A percentile compares a stretch with the other conserved stretches of the same genome.
phyloP scores from a whole-genome alignment of 2,113 vertebrate species.

The Collichthys lucidus region DNA sequence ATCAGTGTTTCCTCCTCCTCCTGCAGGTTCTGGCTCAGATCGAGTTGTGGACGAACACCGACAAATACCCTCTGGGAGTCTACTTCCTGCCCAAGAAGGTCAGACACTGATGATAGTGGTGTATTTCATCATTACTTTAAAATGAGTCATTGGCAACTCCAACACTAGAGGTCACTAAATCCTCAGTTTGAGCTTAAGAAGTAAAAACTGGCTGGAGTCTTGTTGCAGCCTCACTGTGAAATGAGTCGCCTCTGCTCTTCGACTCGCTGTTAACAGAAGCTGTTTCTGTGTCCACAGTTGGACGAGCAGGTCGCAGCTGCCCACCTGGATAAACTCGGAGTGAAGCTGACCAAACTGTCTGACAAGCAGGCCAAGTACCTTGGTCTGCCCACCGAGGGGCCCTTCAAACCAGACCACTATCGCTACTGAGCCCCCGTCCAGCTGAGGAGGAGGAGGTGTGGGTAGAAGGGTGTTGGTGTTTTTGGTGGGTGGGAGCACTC shows the following conservation, averaged over 20 bases:
- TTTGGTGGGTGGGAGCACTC: constrained; percentile 7
- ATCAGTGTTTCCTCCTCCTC: fast-evolving
- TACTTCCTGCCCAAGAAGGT: constrained; percentile 99
- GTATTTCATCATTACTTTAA: neutral
- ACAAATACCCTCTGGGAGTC: constrained; percentile 92
- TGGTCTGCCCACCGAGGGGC: constrained; percentile 89
- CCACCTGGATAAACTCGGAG: constrained; percentile 94
- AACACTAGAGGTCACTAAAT: no score
- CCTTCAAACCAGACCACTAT: constrained; percentile 98
- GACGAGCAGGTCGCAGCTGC: constrained; percentile 97
- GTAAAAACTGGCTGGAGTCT: no score
- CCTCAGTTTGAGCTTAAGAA: no score
- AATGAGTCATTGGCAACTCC: no score
- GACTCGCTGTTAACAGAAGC: neutral
- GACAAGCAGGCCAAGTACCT: constrained; percentile 95
- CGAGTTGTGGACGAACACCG: constrained; percentile 93
- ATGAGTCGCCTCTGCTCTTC: no score
- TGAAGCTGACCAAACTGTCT: constrained; percentile 94
- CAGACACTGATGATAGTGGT: constrained; percentile 45
- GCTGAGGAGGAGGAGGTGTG: constrained; percentile 46
- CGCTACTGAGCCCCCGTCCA: constrained; percentile 89
- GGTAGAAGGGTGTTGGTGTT: constrained; percentile 27
- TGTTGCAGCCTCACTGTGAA: no score
- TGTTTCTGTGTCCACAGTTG: constrained; percentile 81
- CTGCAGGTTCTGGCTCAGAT: constrained; percentile 93